A percentile compares a stretch with the other conserved stretches of the same genome.
Evolutionary conservation across 2,888 invertebrate species (phyloP).

Genomic region (Campoplex nolae): DNA sequence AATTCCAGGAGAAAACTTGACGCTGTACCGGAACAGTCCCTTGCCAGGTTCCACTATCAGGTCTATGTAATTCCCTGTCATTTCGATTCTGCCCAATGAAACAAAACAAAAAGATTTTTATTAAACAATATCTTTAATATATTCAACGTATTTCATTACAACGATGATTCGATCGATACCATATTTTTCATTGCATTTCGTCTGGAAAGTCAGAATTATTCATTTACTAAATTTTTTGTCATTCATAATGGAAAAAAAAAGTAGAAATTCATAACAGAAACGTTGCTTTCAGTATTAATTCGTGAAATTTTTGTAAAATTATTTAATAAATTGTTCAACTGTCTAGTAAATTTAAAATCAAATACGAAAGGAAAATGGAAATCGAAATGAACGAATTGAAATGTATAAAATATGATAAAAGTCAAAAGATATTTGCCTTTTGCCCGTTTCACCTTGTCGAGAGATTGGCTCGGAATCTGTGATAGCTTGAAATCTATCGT

Average conservation of each 20-base stretch:
- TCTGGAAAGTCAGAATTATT: too few relatives aligned
- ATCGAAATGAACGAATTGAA: background rate
- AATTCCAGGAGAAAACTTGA: slow-evolving; percentile 90
- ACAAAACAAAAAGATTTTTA: slow-evolving; percentile 8
- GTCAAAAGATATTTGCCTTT: slow-evolving; percentile 67
- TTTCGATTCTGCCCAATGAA: slow-evolving; percentile 83
- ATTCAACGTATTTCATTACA: background rate
- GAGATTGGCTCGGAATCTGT: slow-evolving; percentile 61
- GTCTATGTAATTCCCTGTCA: slow-evolving; percentile 91
- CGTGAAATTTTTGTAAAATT: too few relatives aligned
- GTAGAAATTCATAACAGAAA: too few relatives aligned
- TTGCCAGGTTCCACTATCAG: slow-evolving; percentile 88
- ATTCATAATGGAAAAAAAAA: too few relatives aligned
- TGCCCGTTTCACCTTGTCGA: slow-evolving; percentile 73
- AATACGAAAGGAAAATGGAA: too few relatives aligned
- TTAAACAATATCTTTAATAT: background rate
- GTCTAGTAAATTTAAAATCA: too few relatives aligned
- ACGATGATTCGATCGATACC: background rate
- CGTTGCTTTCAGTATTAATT: too few relatives aligned
- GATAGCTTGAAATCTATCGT: slow-evolving; percentile 64
- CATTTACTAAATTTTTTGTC: too few relatives aligned
- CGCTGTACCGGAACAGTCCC: slow-evolving; percentile 94
- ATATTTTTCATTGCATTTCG: too few relatives aligned
- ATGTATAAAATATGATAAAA: background rate
- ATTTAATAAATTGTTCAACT: too few relatives aligned